Conservation (phyloP, 2,888 invertebrate genomes). For the Mechanitis messenoides region DNA sequence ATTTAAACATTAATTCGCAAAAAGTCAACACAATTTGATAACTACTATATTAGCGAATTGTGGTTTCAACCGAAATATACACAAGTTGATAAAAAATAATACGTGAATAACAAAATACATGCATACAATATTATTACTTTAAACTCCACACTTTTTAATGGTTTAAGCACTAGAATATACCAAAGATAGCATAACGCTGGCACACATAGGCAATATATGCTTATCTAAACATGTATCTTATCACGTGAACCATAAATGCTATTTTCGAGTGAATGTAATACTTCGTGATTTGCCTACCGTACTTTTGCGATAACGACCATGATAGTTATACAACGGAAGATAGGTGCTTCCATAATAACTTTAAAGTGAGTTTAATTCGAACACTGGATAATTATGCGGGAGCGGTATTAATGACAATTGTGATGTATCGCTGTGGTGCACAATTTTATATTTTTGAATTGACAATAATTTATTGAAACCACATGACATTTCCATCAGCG, state of each 20-base stretch:
- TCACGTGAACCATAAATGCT: conserved; percentile 10
- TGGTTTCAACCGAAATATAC: too few species aligned
- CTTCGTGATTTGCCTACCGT: conserved; percentile 16
- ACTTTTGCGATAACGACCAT: conserved; percentile 47
- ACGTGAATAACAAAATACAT: background rate
- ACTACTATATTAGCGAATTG: too few species aligned
- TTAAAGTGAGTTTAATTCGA: conserved; percentile 54
- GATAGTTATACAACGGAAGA: conserved; percentile 48
- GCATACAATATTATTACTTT: conserved; percentile 1
- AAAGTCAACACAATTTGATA: too few species aligned
- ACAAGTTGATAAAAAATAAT: too few species aligned
- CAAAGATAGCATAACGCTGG: conserved; percentile 10
- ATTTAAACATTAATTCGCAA: too few species aligned
- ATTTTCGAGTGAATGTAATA: conserved; percentile 8
- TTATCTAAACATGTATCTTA: conserved; percentile 9
- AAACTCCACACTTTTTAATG: conserved; percentile 3
- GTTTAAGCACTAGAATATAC: conserved; percentile 6
- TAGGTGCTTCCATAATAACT: conserved; percentile 56
- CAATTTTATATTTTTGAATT: conserved; percentile 33
- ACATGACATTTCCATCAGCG: conserved; percentile 30
- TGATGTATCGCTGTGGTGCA: conserved; percentile 38
- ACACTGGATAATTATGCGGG: conserved; percentile 40
- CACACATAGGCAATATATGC: background rate
- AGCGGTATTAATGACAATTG: conserved; percentile 39
- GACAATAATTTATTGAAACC: conserved; percentile 31